These are phyloP conservation scores for Sarcophaga bullata DNA, from an alignment of 1,140 invertebrate genomes.

Conservation along the genomic window DNA sequence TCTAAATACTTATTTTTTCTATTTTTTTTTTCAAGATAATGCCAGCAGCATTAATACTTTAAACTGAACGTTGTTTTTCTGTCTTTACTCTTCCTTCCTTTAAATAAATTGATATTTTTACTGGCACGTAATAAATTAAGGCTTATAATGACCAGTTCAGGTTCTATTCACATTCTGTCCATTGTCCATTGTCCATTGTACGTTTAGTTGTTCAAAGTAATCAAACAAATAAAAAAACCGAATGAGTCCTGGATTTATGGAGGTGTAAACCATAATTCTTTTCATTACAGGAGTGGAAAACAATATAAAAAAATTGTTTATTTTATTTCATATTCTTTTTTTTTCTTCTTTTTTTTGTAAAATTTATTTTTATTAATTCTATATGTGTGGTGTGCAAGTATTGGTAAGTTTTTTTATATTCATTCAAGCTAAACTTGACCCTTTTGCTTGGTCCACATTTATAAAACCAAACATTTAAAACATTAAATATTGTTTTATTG, in stretches of 20 bases:
- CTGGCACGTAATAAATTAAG: conserved; percentile 4
- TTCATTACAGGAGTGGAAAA: not conserved
- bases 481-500: not conserved
- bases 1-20: not conserved
- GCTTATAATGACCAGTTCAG: not conserved
- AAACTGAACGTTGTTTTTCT: not conserved
- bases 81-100: not conserved
- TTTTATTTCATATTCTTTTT: not conserved
- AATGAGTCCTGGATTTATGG: not conserved
- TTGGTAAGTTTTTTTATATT: no score
- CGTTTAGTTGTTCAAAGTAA: not conserved
- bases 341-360: not conserved
- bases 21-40: not conserved
- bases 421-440: conserved; percentile 12
- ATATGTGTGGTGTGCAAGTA: not conserved
- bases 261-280: conserved; percentile 21
- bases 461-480: not conserved
- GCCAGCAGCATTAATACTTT: not conserved
- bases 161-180: no score
- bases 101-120: not conserved
- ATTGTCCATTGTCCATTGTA: no score
- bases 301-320: no score
- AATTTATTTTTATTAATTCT: not conserved
- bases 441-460: not conserved
- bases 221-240: not conserved